Evolutionary conservation across 1,140 invertebrate genomes (phyloP).

Genomic region (Drosophila mayri): DNA sequence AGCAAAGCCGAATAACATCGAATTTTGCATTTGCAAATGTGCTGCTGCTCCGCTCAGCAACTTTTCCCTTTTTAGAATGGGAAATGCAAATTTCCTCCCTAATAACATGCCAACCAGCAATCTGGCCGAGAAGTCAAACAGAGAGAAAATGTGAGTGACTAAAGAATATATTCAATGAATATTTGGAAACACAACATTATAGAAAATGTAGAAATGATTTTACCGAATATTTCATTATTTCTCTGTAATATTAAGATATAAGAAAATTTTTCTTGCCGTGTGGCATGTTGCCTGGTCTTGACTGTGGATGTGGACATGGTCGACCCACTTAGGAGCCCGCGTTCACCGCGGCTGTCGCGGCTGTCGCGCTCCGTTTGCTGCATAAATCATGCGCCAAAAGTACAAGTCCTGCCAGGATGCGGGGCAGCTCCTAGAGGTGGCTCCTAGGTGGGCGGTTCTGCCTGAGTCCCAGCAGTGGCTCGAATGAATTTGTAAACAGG

Average conservation of each 20-base stretch:
- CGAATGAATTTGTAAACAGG: conserved; percentile 80
- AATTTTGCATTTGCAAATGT: conserved; percentile 46
- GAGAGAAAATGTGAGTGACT: not conserved
- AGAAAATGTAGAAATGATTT: not conserved
- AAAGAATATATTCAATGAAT: not conserved
- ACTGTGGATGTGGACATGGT: conserved; percentile 37
- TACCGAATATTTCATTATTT: too few species aligned
- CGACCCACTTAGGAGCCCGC: conserved; percentile 58
- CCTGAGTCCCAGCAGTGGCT: conserved; percentile 31
- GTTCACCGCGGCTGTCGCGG: conserved; percentile 27
- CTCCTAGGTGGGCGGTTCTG: conserved; percentile 19
- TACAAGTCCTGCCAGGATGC: conserved; percentile 63
- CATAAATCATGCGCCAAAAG: conserved; percentile 79
- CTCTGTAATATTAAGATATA: fast-evolving
- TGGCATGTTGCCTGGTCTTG: not conserved
- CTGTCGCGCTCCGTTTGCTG: conserved; percentile 58
- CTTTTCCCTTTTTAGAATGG: conserved; percentile 12
- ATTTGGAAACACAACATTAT: not conserved
- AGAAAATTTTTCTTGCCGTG: conserved; percentile 3
- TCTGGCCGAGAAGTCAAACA: conserved; percentile 15
- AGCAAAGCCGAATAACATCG: conserved; percentile 23
- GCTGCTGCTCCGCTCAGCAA: conserved; percentile 4
- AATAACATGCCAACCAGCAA: conserved; percentile 44
- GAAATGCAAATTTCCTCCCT: conserved; percentile 41
- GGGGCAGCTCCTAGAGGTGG: conserved; percentile 7